Conservation (phyloP, 2,888 invertebrate genomes). For the Caradrina kadenii region DNA sequence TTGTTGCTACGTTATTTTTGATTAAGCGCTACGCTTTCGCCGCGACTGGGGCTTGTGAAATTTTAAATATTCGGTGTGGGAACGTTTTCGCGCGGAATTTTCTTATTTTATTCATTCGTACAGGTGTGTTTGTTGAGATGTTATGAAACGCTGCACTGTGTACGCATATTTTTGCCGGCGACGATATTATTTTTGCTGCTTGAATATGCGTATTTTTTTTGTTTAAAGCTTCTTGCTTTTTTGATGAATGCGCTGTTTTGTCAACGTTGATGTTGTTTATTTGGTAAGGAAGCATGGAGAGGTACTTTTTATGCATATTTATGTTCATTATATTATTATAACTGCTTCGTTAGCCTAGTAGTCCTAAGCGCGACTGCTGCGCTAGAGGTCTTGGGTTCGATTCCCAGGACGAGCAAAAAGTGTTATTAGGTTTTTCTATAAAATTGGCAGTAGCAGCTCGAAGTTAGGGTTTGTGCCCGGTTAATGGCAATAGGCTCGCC, state of each 20-base stretch:
- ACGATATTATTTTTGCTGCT: constrained; percentile 42
- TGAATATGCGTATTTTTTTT: constrained; percentile 28
- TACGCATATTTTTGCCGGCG: constrained; percentile 33
- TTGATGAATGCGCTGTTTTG: constrained; percentile 20
- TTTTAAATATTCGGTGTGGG: constrained; percentile 76
- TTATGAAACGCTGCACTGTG: constrained; percentile 57
- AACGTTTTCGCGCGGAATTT: constrained; percentile 64
- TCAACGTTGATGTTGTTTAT: constrained; percentile 6
- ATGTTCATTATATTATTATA: no score
- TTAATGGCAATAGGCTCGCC: no score
- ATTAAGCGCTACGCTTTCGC: constrained; percentile 75
- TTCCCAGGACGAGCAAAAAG: no score
- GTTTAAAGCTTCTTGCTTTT: constrained; percentile 9
- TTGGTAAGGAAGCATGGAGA: background rate
- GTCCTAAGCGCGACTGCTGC: no score
- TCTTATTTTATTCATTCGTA: constrained; percentile 67
- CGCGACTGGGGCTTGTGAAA: constrained; percentile 67
- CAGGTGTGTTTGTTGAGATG: constrained; percentile 59
- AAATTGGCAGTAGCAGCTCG: no score
- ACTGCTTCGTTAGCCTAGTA: no score
- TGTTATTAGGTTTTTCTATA: no score
- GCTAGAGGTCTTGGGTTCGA: no score
- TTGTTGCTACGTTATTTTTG: constrained; percentile 83
- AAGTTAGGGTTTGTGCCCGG: no score
- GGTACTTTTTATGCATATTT: background rate